Evolutionary conservation across 1,140 invertebrate species (phyloP).

Genomic region (Nymphalis io): DNA sequence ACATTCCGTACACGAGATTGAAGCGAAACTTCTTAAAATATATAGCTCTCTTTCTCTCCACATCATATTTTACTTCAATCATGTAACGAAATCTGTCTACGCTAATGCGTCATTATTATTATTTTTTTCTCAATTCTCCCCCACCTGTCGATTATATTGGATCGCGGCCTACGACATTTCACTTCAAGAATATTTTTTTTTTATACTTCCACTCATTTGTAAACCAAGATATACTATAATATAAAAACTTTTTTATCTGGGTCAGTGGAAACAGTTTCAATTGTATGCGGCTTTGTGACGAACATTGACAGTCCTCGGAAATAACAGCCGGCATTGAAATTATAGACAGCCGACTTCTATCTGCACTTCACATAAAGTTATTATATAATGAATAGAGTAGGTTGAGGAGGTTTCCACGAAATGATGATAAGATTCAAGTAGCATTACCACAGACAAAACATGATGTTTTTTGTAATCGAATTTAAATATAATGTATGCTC

Average conservation of each 20-base stretch:
- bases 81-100: no score
- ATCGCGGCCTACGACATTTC: no score
- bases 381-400: conserved; percentile 3
- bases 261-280: conserved; percentile 30
- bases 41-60: no score
- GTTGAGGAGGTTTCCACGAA: not conserved
- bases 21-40: no score
- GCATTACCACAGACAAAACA: no score
- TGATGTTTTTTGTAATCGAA: not conserved
- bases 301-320: conserved; percentile 23
- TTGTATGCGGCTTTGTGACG: conserved; percentile 22
- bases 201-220: not conserved
- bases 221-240: not conserved
- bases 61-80: no score
- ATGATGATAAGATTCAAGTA: not conserved
- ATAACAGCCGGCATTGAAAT: conserved; percentile 19
- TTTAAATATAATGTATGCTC: not conserved
- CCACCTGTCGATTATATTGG: no score
- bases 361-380: not conserved
- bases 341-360: conserved; percentile 13
- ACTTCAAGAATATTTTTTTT: no score
- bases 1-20: no score
- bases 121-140: no score
- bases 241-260: conserved; percentile 1
- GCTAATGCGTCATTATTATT: no score